phyloP scores from a whole-genome alignment of 2,888 invertebrate species.

The Tortricodes alternella region DNA sequence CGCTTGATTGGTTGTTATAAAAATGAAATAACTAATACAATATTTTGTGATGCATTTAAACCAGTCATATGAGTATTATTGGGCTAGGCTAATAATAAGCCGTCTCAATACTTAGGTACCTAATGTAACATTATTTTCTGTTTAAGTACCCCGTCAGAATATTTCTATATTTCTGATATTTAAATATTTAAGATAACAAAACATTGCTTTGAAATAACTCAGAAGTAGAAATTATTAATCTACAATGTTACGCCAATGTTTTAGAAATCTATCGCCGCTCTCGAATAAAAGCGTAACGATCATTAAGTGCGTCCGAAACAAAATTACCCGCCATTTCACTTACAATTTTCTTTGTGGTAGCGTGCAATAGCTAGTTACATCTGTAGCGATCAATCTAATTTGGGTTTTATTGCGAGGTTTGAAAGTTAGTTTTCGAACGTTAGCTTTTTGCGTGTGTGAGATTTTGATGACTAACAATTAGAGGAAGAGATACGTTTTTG shows the following conservation, averaged over 20 bases:
- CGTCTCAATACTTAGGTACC: too few species aligned
- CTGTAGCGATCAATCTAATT: conserved; percentile 7
- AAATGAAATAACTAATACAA: too few species aligned
- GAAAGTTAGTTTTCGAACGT: conserved; percentile 9
- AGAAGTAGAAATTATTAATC: conserved; percentile 16
- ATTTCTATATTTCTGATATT: too few species aligned
- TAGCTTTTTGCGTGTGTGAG: neutral
- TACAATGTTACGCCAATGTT: conserved; percentile 22
- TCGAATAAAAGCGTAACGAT: conserved; percentile 28
- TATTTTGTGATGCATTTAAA: too few species aligned
- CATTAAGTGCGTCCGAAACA: conserved; percentile 27
- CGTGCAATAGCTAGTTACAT: conserved; percentile 12
- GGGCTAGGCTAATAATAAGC: too few species aligned
- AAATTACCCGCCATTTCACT: conserved; percentile 28
- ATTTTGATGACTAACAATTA: conserved; percentile 13
- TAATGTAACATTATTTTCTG: too few species aligned
- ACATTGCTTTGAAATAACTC: neutral
- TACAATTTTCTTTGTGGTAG: conserved; percentile 27
- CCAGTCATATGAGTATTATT: too few species aligned
- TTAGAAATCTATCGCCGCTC: conserved; percentile 28
- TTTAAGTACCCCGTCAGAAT: too few species aligned
- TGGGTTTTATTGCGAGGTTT: neutral
- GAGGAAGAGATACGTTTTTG: conserved; percentile 4
- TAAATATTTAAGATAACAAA: too few species aligned
- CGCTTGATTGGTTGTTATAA: too few species aligned